A percentile compares a stretch with the other conserved stretches of the same genome.
Evolutionary conservation across 1,140 invertebrate genomes (phyloP).

Genomic region (Melitaea cinxia): DNA sequence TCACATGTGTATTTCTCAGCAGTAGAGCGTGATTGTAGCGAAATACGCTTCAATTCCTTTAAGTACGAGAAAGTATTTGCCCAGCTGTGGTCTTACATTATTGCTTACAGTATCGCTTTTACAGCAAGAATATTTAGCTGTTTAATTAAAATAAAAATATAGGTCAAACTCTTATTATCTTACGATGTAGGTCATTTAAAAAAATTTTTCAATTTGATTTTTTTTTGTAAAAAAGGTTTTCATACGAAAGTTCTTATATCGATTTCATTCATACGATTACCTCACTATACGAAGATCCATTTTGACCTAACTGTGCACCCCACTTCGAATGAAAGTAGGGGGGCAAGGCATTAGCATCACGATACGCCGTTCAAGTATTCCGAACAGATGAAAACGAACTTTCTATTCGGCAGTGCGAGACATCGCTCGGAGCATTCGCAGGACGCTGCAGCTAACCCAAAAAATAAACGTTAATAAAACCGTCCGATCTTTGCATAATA

Average conservation of each 20-base stretch:
- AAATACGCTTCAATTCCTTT: too few relatives aligned
- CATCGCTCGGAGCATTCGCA: conserved; percentile 5
- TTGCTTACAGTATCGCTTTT: too few relatives aligned
- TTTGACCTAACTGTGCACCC: conserved; percentile 18
- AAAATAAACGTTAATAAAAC: conserved; percentile 51
- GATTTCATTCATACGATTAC: conserved; percentile 7
- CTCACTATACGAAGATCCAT: conserved; percentile 8
- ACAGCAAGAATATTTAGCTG: too few relatives aligned
- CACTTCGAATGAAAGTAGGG: conserved; percentile 18
- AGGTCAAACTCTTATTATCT: too few relatives aligned
- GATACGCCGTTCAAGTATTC: conserved; percentile 8
- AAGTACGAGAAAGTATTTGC: too few relatives aligned
- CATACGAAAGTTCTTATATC: neutral
- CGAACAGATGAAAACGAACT: conserved; percentile 26
- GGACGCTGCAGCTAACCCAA: conserved; percentile 54
- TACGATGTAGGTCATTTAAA: too few relatives aligned
- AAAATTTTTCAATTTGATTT: too few relatives aligned
- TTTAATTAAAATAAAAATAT: too few relatives aligned
- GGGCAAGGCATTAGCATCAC: conserved; percentile 20
- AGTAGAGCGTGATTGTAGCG: too few relatives aligned
- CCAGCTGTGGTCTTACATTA: too few relatives aligned
- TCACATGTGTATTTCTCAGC: too few relatives aligned
- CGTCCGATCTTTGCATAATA: conserved; percentile 69
- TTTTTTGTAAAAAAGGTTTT: too few relatives aligned
- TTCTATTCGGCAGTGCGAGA: conserved; percentile 21